Conservation (phyloP, 2,888 invertebrate genomes). For the Metellina segmentata region DNA sequence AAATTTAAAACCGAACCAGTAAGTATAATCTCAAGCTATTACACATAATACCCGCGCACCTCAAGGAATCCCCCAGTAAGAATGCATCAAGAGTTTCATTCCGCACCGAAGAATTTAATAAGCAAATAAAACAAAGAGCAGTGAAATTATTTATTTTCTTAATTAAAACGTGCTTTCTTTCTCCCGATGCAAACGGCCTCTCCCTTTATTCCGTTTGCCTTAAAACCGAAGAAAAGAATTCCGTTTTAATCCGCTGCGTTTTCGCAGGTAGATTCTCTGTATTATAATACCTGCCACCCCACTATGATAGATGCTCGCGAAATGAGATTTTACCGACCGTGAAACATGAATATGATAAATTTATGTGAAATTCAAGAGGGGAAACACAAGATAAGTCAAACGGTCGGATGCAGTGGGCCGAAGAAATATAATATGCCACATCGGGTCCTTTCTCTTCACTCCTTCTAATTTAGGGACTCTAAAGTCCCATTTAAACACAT, state of each 20-base stretch:
- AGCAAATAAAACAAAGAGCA: background rate
- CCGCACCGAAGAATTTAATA: background rate
- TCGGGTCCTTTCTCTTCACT: slow-evolving; percentile 18
- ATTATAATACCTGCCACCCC: slow-evolving; percentile 62
- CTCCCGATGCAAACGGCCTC: background rate
- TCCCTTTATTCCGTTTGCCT: slow-evolving; percentile 5
- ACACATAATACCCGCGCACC: too few relatives aligned
- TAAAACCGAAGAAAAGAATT: background rate
- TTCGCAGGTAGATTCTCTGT: slow-evolving; percentile 33
- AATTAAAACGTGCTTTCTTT: background rate
- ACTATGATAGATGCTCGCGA: slow-evolving; percentile 52
- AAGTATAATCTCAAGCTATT: too few relatives aligned
- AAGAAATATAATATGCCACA: slow-evolving; percentile 63
- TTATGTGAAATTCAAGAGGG: slow-evolving; percentile 68
- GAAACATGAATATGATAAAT: slow-evolving; percentile 72
- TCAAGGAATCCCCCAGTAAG: background rate
- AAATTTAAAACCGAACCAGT: too few relatives aligned
- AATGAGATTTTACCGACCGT: slow-evolving; percentile 55
- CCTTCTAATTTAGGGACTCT: slow-evolving; percentile 71
- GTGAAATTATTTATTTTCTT: background rate
- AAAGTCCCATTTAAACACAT: slow-evolving; percentile 74
- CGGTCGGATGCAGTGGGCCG: slow-evolving; percentile 47
- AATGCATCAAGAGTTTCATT: background rate
- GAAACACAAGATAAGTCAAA: slow-evolving; percentile 60
- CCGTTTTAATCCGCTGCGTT: background rate